Percentiles rank a stretch among this genome's conserved stretches.
phyloP scores from a whole-genome alignment of 2,113 vertebrate genomes.

The Catharus bicknelli region DNA sequence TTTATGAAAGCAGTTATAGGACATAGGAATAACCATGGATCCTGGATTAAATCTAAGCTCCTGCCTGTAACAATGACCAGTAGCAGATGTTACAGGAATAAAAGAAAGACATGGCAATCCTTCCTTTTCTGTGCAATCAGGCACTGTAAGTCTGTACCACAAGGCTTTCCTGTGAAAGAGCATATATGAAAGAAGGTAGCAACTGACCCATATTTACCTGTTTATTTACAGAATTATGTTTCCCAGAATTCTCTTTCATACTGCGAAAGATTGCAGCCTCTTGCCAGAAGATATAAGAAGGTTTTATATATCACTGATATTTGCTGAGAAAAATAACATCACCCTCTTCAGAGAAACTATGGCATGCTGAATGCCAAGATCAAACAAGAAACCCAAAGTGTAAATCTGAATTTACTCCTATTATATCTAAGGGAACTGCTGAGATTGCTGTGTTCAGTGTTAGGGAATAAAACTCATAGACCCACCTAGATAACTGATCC shows the following conservation, averaged over 20 bases:
- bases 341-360: not conserved
- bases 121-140: not conserved
- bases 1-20: not conserved
- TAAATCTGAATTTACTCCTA: not conserved
- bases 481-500: not conserved
- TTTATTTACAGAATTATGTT: not conserved
- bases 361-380: not conserved
- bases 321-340: not conserved
- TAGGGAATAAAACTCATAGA: not conserved
- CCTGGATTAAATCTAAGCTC: conserved; percentile 33
- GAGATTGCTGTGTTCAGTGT: not conserved
- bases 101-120: not conserved
- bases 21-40: not conserved
- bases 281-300: not conserved
- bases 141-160: not conserved
- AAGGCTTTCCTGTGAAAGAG: not conserved
- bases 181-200: not conserved
- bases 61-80: not conserved
- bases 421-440: not conserved
- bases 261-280: not conserved
- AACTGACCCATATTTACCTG: not conserved
- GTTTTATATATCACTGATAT: not conserved
- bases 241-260: not conserved
- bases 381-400: not conserved
- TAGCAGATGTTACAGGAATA: conserved; percentile 17